phyloP scores from a whole-genome alignment of 2,888 invertebrate species.

The Chloroclystis v-ata region DNA sequence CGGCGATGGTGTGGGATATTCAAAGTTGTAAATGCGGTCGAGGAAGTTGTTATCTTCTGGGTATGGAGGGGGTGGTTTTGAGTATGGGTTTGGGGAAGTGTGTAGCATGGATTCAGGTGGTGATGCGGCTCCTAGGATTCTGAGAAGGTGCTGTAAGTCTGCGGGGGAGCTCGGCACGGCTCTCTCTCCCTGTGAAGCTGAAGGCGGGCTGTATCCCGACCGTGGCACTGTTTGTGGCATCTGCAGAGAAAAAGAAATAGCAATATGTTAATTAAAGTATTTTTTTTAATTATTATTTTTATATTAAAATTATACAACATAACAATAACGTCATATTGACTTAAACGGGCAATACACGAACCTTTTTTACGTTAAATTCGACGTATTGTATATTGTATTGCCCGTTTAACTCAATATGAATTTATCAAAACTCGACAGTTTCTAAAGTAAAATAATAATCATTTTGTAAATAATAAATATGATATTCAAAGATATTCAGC shows the following conservation, averaged over 20 bases:
- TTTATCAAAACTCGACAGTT: no score
- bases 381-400: no score
- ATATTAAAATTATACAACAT: no score
- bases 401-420: no score
- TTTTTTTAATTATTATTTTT: no score
- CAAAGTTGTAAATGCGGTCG: slow-evolving; percentile 72
- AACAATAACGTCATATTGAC: no score
- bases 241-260: slow-evolving; percentile 74
- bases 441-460: no score
- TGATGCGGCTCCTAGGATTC: slow-evolving; percentile 70
- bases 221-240: slow-evolving; percentile 91
- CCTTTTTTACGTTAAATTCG: no score
- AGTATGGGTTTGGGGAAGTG: slow-evolving; percentile 64
- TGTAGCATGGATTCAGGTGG: slow-evolving; percentile 71
- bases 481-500: no score
- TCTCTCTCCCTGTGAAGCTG: slow-evolving; percentile 84
- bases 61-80: slow-evolving; percentile 68
- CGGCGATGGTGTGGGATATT: slow-evolving; percentile 71
- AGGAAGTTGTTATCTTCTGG: slow-evolving; percentile 65
- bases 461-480: no score
- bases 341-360: no score
- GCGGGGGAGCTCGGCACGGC: slow-evolving; percentile 78
- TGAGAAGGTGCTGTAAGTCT: slow-evolving; percentile 67
- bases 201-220: slow-evolving; percentile 86
- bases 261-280: no score